Base-by-base conservation (phyloP, 2,888 invertebrate species). In the Imbricaverruca yamaguchii region DNA sequence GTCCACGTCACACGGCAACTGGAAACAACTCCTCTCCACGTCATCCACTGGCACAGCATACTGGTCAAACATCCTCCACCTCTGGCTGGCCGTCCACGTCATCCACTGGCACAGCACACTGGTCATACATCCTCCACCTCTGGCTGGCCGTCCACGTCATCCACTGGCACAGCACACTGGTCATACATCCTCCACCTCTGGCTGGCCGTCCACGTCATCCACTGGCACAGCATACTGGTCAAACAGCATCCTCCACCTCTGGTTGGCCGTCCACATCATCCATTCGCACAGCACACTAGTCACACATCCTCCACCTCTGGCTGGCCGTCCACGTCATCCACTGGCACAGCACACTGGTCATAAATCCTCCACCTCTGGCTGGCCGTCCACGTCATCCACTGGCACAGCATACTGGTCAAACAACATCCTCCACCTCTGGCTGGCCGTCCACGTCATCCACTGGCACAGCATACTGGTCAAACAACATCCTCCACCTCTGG, bases 361-460 rank as follows among this genome's bases (percentile, higher is more conserved):
- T n/a, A 3, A 67, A 39, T 39, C 39, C 39, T 39, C 39, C 61
- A 63, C 18, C n/a, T 23, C 23, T 12, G 56, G 10, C 53, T 10
- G 82, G 12, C 85, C 85, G 82, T 85, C 85, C 56, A 84, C 80
- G 65, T 84, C 85, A 7, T 74, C 74, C 74, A 74, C 74, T 74
- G 74, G n/a, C 23, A 81, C 9, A 59, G 56, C 12, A 1, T 11
- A n/a, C n/a, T 15, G 65, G n/a, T 21, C 65, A 67, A 3, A 67
- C 65, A 39, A 39, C 39, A 39, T 39, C 39, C 39, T 39, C 39
- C 61, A 63, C 18, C n/a, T 23, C 23, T 12, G 56, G 10, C 53
- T 10, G 82, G 12, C 85, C 85, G 82, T 85, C 85, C 56, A 84
- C 80, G 65, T 84, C 85, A 7, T 74, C 74, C 74, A 74, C 74